Conservation (phyloP, 2,797 vertebrate genomes). For the Esox masquinongy region DNA sequence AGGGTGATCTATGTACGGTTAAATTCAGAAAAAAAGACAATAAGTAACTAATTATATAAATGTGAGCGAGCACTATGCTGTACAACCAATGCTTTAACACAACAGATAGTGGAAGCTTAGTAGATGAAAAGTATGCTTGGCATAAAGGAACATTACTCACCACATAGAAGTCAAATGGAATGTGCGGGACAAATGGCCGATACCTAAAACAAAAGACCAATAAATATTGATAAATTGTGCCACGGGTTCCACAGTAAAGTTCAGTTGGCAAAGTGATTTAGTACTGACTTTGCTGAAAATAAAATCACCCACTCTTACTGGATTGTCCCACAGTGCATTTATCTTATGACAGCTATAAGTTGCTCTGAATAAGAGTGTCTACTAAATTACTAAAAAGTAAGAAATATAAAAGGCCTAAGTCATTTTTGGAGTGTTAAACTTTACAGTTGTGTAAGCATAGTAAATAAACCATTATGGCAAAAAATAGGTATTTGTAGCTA, state of each 20-base stretch:
- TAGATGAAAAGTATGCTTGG: not conserved
- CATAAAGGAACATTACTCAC: slow-evolving; percentile 74
- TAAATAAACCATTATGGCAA: not conserved
- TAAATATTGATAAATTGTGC: not conserved
- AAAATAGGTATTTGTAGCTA: not conserved
- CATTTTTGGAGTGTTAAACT: not conserved
- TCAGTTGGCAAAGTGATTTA: not conserved
- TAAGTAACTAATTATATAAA: not conserved
- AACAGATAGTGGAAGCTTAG: not conserved
- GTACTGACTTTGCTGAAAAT: too few relatives aligned
- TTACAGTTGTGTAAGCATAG: not conserved
- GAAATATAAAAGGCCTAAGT: not conserved
- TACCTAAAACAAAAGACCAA: slow-evolving; percentile 75
- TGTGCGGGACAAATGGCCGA: slow-evolving; percentile 95
- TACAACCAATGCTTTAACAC: not conserved
- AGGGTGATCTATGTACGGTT: not conserved
- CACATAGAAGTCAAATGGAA: slow-evolving; percentile 96
- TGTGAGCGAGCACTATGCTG: not conserved
- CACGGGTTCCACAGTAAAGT: not conserved
- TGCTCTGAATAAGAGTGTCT: not conserved
- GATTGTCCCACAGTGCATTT: too few relatives aligned
- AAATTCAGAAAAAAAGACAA: not conserved
- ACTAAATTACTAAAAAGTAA: too few relatives aligned
- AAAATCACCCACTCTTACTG: too few relatives aligned
- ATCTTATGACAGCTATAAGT: not conserved